Evolutionary conservation across 2,113 vertebrate genomes (phyloP), one percentile per base, ranked within the genome.

Genomic region (Todiramphus saurophagus): DNA sequence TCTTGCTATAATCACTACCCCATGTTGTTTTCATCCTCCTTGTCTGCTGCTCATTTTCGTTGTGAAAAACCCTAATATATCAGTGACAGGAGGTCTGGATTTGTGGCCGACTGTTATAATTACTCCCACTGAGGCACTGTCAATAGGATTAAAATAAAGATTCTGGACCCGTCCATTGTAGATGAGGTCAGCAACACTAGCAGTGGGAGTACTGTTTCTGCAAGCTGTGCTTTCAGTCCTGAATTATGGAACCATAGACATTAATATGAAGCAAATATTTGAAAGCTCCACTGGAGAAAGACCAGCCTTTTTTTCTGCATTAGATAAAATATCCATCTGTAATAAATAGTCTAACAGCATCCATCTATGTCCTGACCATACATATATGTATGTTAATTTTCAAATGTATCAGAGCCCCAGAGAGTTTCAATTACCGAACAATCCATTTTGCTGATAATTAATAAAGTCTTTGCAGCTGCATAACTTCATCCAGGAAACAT

Each of bases 71-170:
- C 87, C 92, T 94, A 97, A 95, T 97, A 70, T 96, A 97, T 97
- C 94, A 97, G 80, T 97, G 97, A 98, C 96, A 97, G 97, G 97
- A 97, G 97, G 96, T 97, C 97, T 98, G 97, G 84, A 96, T 98
- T 98, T 97, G 96, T 97, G 97, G 83, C 95, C 21, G 95, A 97
- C 96, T 98, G 95, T 96, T 97, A 94, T 98, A 98, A 98, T 98
- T 98, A 98, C 96, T 98, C 98, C 98, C 98, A 98, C 97, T 97
- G 98, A 97, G 97, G 87, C 95, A 89, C 95, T 97, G 97, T 98
- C 98, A 98, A 97, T 98, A 97, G 98, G 97, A 98, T 98, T 98
- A 98, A 98, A 98, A 97, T 95, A 97, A 97, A 97, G 96, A 98
- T 97, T 97, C 96, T 97, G 95, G 96, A 93, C 84, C 96, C 96